Conservation (phyloP, 2,113 vertebrate genomes). For the Anguilla japonica region DNA sequence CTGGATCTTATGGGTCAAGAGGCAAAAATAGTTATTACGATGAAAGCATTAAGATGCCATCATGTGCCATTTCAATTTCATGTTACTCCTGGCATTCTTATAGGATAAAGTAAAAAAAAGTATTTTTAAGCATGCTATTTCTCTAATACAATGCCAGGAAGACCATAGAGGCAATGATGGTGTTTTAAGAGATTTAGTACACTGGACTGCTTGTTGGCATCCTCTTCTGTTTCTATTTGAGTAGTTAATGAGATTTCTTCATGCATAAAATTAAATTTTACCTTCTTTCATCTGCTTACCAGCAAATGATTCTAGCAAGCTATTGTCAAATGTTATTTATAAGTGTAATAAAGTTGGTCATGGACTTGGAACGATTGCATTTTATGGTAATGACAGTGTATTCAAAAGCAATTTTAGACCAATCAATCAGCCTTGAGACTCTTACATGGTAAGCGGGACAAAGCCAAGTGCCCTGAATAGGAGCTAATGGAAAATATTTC, state of each 20-base stretch:
- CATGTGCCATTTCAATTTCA: too few relatives aligned
- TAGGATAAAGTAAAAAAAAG: too few relatives aligned
- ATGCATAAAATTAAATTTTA: constrained; percentile 72
- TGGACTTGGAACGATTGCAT: constrained; percentile 53
- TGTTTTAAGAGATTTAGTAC: neutral
- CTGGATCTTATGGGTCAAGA: neutral
- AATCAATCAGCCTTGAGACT: constrained; percentile 18
- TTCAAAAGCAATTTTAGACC: constrained; percentile 47
- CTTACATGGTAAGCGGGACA: constrained; percentile 10
- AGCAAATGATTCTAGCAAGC: constrained; percentile 57
- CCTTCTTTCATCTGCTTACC: constrained; percentile 53
- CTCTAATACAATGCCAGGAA: neutral
- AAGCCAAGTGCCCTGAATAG: constrained; percentile 17
- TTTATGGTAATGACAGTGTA: constrained; percentile 54
- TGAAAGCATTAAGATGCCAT: neutral
- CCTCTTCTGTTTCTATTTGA: constrained; percentile 57
- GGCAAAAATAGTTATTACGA: neutral
- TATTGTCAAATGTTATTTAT: constrained; percentile 70
- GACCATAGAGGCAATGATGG: neutral
- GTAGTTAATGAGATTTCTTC: constrained; percentile 67
- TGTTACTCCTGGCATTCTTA: too few relatives aligned
- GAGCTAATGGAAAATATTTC: constrained; percentile 22
- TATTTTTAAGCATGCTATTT: neutral
- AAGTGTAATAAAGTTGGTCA: constrained; percentile 48
- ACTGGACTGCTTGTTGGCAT: constrained; percentile 26